Evolutionary conservation across 2,797 vertebrate genomes (phyloP).

Genomic region (Gadopsis bispinosus): DNA sequence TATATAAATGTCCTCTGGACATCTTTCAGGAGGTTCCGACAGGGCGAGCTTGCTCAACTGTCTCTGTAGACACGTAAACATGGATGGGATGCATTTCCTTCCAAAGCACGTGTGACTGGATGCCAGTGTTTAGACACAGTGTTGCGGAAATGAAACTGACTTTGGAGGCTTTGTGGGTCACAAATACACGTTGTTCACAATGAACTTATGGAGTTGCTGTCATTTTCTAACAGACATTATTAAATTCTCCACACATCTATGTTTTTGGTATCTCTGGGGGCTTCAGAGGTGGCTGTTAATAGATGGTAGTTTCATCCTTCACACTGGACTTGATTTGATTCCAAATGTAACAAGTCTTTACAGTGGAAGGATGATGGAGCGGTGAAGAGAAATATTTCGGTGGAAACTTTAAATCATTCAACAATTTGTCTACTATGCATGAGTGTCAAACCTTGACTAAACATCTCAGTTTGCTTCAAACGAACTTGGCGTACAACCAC

Average conservation of each 20-base stretch:
- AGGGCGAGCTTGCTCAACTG: background rate
- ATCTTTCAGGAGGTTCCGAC: constrained; percentile 22
- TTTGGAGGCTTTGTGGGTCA: background rate
- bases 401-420: background rate
- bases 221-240: background rate
- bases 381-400: too few relatives aligned
- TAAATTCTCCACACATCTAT: background rate
- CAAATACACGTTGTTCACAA: background rate
- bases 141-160: background rate
- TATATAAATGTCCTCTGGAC: constrained; percentile 37
- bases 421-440: background rate
- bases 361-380: background rate
- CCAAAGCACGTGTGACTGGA: constrained; percentile 1
- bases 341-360: background rate
- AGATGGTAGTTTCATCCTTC: background rate
- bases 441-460: too few relatives aligned
- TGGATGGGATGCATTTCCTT: background rate
- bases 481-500: too few relatives aligned
- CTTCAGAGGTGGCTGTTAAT: background rate
- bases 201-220: background rate
- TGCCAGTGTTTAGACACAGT: constrained; percentile 2
- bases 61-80: constrained; percentile 18
- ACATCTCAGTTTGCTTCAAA: too few relatives aligned
- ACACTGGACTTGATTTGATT: background rate
- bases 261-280: background rate